Base-by-base conservation (phyloP, 2,797 vertebrate genomes). In the Numenius phaeopus region DNA sequence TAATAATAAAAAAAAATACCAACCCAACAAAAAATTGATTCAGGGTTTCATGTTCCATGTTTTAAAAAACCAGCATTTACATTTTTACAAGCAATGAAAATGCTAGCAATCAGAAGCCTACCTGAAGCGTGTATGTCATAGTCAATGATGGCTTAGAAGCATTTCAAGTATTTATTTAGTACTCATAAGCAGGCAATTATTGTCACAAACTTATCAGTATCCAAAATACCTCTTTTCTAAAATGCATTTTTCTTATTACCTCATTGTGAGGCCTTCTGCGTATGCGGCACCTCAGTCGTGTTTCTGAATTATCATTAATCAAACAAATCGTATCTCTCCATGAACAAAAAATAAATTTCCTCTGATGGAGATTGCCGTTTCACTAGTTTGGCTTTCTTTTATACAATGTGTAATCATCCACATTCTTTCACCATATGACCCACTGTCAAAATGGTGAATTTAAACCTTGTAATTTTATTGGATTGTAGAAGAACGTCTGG, bases 381-480 rank as follows among this genome's bases (percentile, higher is more conserved):
- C 66, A 71, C 73, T 54, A 70, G 72, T 89, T 89, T 72, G 65
- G n/a, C 77, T 72, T 79, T 92, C 83, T 94, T 69, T 34, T 44
- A 10, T 4, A 58, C 85, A 81, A 7, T 29, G 69, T 79, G 46
- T 37, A 24, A 37, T 52, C 90, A 84, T 62, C 83, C 37, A 11
- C 3, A 1, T 67, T 92, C 92, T 93, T 92, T 89, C 93, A 72
- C 67, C 77, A 75, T 29, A 85, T 75, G 95, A 84, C 59, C 82
- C 75, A 20, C 46, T 89, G 83, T 61, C 89, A 94, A 94, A 76
- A 83, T 5, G 34, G 76, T 62, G 84, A 91, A 91, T 96, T 96
- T 83, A 91, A 96, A 93, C 91, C 87, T 77, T 91, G 89, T 67
- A 92, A 94, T 83, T 97, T 82, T 39, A 55, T 17, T 67, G 40